Conservation (phyloP, 2,888 invertebrate genomes). For the Anaspis maculata region DNA sequence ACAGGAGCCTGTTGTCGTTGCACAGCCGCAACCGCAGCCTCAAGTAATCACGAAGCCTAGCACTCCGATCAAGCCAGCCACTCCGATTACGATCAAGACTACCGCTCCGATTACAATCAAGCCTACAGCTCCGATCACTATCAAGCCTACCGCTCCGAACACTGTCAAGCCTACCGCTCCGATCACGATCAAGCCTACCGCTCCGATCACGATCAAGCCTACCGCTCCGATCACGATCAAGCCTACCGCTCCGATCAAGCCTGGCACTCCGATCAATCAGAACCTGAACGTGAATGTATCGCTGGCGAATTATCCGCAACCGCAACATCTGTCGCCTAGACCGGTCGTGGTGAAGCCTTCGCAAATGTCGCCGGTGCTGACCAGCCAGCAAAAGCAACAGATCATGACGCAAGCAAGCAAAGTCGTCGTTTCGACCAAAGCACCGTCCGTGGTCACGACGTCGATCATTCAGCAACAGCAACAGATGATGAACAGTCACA, state of each 20-base stretch:
- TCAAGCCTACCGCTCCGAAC: slow-evolving; percentile 5
- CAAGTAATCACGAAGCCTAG: slow-evolving; percentile 6
- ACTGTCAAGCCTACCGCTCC: slow-evolving; percentile 7
- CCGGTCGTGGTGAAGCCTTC: slow-evolving; percentile 24
- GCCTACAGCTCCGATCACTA: too few species aligned
- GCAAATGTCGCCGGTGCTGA: slow-evolving; percentile 23
- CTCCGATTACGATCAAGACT: slow-evolving; percentile 28
- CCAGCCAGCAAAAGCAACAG: slow-evolving; percentile 23
- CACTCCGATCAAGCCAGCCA: slow-evolving; percentile 5
- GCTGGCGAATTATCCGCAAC: slow-evolving; percentile 26
- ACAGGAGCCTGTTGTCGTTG: not conserved
- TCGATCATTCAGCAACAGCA: slow-evolving; percentile 2
- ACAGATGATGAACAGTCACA: slow-evolving; percentile 35
- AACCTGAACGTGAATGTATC: slow-evolving; percentile 35
- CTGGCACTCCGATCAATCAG: slow-evolving; percentile 23
- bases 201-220: too few species aligned
- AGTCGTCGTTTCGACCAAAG: too few species aligned
- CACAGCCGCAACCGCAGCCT: slow-evolving; percentile 1
- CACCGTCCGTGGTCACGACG: slow-evolving; percentile 11
- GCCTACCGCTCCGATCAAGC: slow-evolving; percentile 3
- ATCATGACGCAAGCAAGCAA: slow-evolving; percentile 18
- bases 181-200: slow-evolving; percentile 28
- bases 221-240: slow-evolving; percentile 1
- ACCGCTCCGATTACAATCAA: slow-evolving; percentile 7
- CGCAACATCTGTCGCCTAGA: slow-evolving; percentile 34